Base-by-base conservation (phyloP, 2,797 vertebrate genomes). In the Cossypha dichroa region DNA sequence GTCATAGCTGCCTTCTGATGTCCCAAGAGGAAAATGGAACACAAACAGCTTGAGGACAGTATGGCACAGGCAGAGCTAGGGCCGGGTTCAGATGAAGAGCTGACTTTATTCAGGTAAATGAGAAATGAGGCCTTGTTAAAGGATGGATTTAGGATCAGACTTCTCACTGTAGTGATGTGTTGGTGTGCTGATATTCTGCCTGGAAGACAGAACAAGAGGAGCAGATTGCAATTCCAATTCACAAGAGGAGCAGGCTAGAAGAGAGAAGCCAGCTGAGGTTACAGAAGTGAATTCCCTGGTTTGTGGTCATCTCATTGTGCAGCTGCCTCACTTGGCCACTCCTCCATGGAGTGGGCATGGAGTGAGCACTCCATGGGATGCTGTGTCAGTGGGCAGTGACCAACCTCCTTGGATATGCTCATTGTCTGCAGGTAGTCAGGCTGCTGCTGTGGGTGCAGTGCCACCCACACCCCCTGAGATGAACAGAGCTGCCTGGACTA, bases 351-450 rank as follows among this genome's bases (percentile, higher is more conserved):
- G 40, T 25, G 11, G 52, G 25, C 9, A 17, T 9, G 40, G 20
- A 45, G 62, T 29, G 46, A 49, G 66, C 28, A 6, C 15, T 51
- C 46, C 66, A 19, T 19, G 67, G 67, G 25, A 29, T 29, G 19
- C 52, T 64, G 26, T 4, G 7, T 22, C n/a, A 48, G 60, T 25
- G 64, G 59, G 15, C 54, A 52, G 26, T 1, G 23, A 11, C 31
- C 29, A 49, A 5, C 19, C 11, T 58, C 46, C 62, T 31, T 2
- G 1, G 51, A 25, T 10, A 19, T 2, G 7, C 26, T 56, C 17
- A 8, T 12, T 25, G 15, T 41, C 58, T 66, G 46, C 0, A 2
- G 31, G 8, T 5, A 4, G 16, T 43, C 6, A 26, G 36, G n/a
- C 67, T 28, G n/a, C 51, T 48, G 16, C 45, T 45, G 9, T 21